Evolutionary conservation across 2,113 vertebrate genomes (phyloP).

Genomic region (Zosterops hypoxanthus): DNA sequence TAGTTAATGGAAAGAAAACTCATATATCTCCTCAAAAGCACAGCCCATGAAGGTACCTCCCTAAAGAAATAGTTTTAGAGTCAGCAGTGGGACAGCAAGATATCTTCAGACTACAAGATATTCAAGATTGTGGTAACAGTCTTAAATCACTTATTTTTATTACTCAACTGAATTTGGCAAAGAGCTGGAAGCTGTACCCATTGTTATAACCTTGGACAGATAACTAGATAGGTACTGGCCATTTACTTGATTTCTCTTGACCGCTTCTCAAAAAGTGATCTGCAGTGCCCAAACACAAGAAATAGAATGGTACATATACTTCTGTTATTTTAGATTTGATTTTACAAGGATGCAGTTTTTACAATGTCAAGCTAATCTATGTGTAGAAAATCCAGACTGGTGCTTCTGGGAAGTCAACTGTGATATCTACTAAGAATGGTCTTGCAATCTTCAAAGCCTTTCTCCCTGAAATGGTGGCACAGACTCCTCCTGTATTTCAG

Average conservation of each 20-base stretch:
- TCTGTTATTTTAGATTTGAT: background rate
- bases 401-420: background rate
- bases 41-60: background rate
- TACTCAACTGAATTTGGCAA: background rate
- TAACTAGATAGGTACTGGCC: background rate
- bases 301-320: background rate
- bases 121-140: accelerated
- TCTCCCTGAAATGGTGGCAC: background rate
- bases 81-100: background rate
- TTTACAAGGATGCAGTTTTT: background rate
- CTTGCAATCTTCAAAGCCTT: background rate
- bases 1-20: background rate
- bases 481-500: background rate
- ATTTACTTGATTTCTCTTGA: background rate
- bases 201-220: background rate
- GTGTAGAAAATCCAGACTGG: background rate
- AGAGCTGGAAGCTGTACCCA: background rate
- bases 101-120: background rate
- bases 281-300: background rate
- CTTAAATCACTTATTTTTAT: background rate
- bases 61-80: background rate
- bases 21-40: background rate
- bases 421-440: background rate
- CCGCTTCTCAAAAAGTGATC: background rate
- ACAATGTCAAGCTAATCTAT: background rate